phyloP scores from a whole-genome alignment of 1,140 invertebrate species.

The Zaprionus camerounensis region DNA sequence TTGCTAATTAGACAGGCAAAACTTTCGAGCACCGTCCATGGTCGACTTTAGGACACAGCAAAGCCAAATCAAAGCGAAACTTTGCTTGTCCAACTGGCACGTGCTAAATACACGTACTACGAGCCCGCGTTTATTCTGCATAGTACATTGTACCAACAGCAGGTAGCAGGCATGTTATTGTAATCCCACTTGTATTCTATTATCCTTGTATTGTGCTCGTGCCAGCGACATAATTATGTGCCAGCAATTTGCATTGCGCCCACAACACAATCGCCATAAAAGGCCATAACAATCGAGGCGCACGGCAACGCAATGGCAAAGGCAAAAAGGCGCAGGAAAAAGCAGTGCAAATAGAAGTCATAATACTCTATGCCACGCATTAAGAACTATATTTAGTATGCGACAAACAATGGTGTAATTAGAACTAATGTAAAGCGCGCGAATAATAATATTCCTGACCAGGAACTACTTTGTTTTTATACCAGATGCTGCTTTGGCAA shows the following conservation, averaged over 20 bases:
- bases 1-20: conserved; percentile 73
- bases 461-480: neutral
- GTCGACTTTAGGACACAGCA: conserved; percentile 22
- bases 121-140: conserved; percentile 3
- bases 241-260: conserved; percentile 75
- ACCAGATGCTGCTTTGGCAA: neutral
- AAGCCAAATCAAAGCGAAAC: conserved; percentile 23
- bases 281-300: conserved; percentile 69
- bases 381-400: neutral
- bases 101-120: neutral
- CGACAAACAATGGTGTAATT: neutral
- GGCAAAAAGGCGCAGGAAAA: neutral
- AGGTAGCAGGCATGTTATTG: conserved; percentile 21
- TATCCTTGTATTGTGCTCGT: conserved; percentile 23
- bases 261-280: conserved; percentile 72
- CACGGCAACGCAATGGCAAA: conserved; percentile 31
- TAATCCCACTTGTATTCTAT: conserved; percentile 46
- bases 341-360: neutral
- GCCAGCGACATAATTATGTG: conserved; percentile 78
- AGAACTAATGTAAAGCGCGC: neutral
- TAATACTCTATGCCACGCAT: conserved; percentile 26
- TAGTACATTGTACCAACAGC: neutral
- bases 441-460: neutral
- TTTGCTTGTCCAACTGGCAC: conserved; percentile 18
- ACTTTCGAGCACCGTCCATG: conserved; percentile 51